Evolutionary conservation across 2,113 vertebrate species (phyloP), one percentile per base, ranked within the genome.

Genomic region (Tetrao urogallus): DNA sequence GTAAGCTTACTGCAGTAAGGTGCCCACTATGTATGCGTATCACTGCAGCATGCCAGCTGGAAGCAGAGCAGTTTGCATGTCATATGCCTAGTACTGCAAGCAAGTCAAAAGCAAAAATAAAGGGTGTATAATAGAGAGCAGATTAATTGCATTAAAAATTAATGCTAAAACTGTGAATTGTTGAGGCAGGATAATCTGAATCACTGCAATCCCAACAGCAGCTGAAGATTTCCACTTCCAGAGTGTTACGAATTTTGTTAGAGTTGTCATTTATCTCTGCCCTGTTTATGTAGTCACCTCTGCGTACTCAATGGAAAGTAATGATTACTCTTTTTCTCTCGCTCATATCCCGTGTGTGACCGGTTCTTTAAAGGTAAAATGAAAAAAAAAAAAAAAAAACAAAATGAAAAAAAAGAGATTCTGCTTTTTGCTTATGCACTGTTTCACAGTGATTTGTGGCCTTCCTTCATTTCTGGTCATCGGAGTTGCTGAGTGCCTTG

Each of bases 81-180:
- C 15, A 24, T 40, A 13, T 50, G 61, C 56, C 36, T 63, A 11
- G 14, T 43, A 10, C 8, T 45, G 52, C 25, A 84, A 86, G 56
- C 21, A 90, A 88, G 40, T 54, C n/a, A 4, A 27, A 56, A 72
- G 30, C 21, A 64, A 38, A 32, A n/a, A 11, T 52, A 58, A 52
- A 11, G 76, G 20, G 8, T 21, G 56, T 20, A 43, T 42, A 76
- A 74, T 47, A 56, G 25, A 52, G 60, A 66, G 24, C 30, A 45
- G 32, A 74, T 70, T 63, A 74, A 86, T 92, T 81, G 34, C 25
- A 52, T 69, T 84, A 78, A 89, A 87, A 95, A 69, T 38, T 64
- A 60, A 67, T 64, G 40, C 34, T 42, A 24, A 88, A 43, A 1
- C 15, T 5, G 34, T 72, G 22, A 56, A 13, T 86, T 13, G 25